Conservation (phyloP, 2,888 invertebrate genomes). For the Resseliella maxima region DNA sequence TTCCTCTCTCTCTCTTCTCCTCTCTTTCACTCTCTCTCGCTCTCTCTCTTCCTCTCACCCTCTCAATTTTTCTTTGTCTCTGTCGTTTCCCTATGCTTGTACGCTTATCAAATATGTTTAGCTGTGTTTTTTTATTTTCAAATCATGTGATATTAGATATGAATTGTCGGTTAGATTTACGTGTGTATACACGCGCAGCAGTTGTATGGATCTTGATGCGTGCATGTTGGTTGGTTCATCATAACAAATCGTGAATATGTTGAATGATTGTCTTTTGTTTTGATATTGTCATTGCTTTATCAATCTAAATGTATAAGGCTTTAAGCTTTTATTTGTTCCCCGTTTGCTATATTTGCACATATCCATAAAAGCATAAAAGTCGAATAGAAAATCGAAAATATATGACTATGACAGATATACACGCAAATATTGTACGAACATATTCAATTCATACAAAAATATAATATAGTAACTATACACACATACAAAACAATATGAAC, state of each 20-base stretch:
- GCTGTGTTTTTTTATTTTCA: not conserved
- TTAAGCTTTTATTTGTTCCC: constrained; percentile 26
- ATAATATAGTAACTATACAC: not conserved
- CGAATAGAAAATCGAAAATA: not conserved
- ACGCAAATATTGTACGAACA: not conserved
- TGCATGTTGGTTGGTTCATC: not conserved
- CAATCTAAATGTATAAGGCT: constrained; percentile 36
- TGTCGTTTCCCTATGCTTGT: too few relatives aligned
- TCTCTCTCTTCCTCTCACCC: not conserved
- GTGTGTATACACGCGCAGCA: not conserved
- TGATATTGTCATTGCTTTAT: constrained; percentile 40
- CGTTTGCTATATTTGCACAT: not conserved
- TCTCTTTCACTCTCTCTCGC: not conserved
- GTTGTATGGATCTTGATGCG: not conserved
- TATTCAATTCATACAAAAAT: not conserved
- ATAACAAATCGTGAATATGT: not conserved
- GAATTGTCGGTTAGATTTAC: not conserved
- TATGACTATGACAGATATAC: not conserved
- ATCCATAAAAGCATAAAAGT: constrained; percentile 19
- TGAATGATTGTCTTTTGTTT: constrained; percentile 38
- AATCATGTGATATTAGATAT: constrained; percentile 42
- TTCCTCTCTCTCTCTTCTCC: too few relatives aligned
- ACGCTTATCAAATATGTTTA: not conserved
- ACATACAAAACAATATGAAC: constrained; percentile 39
- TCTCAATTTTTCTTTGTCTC: not conserved